phyloP scores from a whole-genome alignment of 2,113 vertebrate genomes.

The Paracanthobrama guichenoti region DNA sequence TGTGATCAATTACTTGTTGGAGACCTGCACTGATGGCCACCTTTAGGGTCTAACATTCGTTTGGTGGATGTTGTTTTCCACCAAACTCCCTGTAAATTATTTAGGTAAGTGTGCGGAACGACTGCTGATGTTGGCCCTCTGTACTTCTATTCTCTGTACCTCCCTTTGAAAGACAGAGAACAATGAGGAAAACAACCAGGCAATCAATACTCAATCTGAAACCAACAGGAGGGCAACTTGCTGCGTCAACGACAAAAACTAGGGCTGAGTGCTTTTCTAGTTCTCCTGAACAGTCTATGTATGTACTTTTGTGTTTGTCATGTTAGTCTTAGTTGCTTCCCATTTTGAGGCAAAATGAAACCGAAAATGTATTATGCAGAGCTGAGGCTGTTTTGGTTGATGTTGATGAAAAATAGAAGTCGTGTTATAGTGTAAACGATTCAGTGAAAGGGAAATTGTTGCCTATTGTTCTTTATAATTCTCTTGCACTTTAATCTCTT shows the following conservation, averaged over 20 bases:
- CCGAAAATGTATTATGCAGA: conserved; percentile 3
- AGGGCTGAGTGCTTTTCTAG: neutral
- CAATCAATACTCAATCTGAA: conserved; percentile 44
- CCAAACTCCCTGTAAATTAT: conserved; percentile 13
- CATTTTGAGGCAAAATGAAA: neutral
- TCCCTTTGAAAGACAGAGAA: conserved; percentile 28
- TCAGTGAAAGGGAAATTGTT: neutral
- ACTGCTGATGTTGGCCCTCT: neutral
- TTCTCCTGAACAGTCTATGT: neutral
- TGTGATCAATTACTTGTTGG: neutral
- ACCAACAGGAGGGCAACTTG: conserved; percentile 24
- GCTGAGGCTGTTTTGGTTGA: neutral
- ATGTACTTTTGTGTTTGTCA: conserved; percentile 22
- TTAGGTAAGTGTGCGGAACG: neutral
- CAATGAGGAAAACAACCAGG: conserved; percentile 32
- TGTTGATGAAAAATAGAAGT: neutral
- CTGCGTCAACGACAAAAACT: conserved; percentile 11
- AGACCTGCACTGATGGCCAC: conserved; percentile 12
- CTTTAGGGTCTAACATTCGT: neutral
- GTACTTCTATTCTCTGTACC: conserved; percentile 4
- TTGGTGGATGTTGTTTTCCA: conserved; percentile 23
- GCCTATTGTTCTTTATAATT: too few relatives aligned
- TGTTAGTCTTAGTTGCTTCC: conserved; percentile 1
- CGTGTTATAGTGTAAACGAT: neutral
- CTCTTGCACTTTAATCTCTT: too few relatives aligned